Conservation (phyloP, 92 coral and sea anemone species). For the Bergia puertoricense region DNA sequence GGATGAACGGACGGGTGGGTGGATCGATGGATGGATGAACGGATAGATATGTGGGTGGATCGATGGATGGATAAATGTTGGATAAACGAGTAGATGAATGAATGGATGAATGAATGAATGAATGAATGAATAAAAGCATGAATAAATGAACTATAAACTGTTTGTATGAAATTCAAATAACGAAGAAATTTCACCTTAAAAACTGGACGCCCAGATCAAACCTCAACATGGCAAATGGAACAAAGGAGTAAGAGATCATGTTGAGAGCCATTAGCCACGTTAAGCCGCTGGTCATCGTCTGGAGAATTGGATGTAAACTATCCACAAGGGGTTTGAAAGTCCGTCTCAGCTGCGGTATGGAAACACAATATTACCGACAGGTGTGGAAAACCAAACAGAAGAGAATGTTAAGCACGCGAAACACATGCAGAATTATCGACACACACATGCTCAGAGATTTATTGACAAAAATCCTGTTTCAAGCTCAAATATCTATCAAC, state of each 20-base stretch:
- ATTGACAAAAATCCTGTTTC: too few relatives aligned
- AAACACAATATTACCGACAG: not conserved
- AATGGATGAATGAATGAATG: too few relatives aligned
- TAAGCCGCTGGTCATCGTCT: slow-evolving; percentile 6
- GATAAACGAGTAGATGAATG: not conserved
- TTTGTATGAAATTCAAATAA: not conserved
- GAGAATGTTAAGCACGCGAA: not conserved
- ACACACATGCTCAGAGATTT: too few relatives aligned
- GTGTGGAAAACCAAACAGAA: not conserved
- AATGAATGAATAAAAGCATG: not conserved
- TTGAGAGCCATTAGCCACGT: slow-evolving; percentile 25
- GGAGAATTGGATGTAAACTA: slow-evolving; percentile 2
- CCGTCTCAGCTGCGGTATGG: slow-evolving; percentile 13
- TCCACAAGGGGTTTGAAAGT: slow-evolving; percentile 34
- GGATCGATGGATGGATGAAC: not conserved
- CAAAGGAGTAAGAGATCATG: slow-evolving; percentile 34
- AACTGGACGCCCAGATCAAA: slow-evolving; percentile 28
- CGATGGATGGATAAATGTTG: not conserved
- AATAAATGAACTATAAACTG: too few relatives aligned
- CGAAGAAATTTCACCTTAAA: slow-evolving; percentile 12
- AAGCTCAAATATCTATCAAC: too few relatives aligned
- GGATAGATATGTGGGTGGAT: not conserved
- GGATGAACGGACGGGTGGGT: too few relatives aligned
- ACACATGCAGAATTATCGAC: not conserved
- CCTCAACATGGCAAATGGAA: slow-evolving; percentile 41